Conservation (phyloP, 2,797 vertebrate species). For the Kryptolebias ocellatus region DNA sequence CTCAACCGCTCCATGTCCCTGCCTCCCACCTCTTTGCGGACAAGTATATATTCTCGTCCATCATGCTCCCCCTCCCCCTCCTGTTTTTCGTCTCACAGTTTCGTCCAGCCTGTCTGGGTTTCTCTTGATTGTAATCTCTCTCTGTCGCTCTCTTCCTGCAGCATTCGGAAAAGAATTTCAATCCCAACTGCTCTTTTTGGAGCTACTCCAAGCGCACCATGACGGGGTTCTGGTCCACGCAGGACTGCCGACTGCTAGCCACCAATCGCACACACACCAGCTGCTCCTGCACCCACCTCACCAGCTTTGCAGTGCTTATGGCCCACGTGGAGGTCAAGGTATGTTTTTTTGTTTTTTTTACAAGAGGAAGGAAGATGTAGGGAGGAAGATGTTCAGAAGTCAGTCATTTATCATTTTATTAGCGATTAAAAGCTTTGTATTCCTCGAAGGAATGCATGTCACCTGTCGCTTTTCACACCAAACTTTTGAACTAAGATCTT, state of each 20-base stretch:
- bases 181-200: conserved; percentile 99
- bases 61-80: conserved; percentile 13
- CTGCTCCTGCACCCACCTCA: conserved; percentile 98
- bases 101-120: conserved; percentile 21
- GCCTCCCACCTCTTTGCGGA: conserved; percentile 48
- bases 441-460: too few relatives aligned
- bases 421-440: conserved; percentile 29
- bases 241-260: conserved; percentile 93
- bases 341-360: conserved; percentile 47
- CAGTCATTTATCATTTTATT: conserved; percentile 65
- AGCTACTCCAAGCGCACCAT: conserved; percentile 98
- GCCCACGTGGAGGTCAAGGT: conserved; percentile 97
- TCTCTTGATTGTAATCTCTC: conserved; percentile 19
- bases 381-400: conserved; percentile 43
- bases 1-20: conserved; percentile 37
- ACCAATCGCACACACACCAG: conserved; percentile 97
- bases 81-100: conserved; percentile 35
- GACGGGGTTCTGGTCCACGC: conserved; percentile 97
- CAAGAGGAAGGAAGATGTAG: conserved; percentile 5
- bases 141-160: conserved; percentile 48
- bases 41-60: conserved; percentile 30
- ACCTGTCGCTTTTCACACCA: too few relatives aligned
- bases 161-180: conserved; percentile 98
- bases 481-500: too few relatives aligned
- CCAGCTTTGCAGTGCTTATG: conserved; percentile 98